Evolutionary conservation across 1,140 invertebrate species (phyloP).

Genomic region (Temnothorax curvispinosus): DNA sequence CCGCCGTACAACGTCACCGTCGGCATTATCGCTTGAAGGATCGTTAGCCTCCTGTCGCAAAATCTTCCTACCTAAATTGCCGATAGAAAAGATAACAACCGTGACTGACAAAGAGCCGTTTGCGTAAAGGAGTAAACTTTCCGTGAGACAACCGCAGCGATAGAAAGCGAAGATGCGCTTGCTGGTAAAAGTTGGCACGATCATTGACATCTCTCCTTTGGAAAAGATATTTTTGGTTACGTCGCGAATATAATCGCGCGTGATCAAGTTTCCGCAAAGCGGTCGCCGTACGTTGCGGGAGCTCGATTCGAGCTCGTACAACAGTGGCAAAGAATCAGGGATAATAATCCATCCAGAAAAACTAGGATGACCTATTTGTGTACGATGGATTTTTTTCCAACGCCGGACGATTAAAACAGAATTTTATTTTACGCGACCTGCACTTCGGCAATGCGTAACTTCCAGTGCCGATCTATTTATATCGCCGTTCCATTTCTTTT

Average conservation of each 20-base stretch:
- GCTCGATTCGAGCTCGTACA: background rate
- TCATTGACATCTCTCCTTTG: background rate
- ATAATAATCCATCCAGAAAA: background rate
- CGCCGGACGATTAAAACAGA: background rate
- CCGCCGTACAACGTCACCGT: background rate
- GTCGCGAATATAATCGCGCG: background rate
- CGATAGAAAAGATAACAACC: slow-evolving; percentile 42
- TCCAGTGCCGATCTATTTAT: background rate
- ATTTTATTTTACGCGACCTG: background rate
- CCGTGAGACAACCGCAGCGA: background rate
- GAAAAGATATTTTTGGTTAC: background rate
- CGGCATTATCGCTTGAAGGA: slow-evolving; percentile 18
- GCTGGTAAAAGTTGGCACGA: background rate
- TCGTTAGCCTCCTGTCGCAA: slow-evolving; percentile 37
- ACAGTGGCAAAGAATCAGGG: too few species aligned
- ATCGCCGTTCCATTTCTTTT: background rate
- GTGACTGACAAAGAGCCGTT: slow-evolving; percentile 17
- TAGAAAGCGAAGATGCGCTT: background rate
- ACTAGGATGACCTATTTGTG: background rate
- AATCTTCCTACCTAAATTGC: slow-evolving; percentile 62
- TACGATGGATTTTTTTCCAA: background rate
- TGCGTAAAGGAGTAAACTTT: slow-evolving; percentile 7
- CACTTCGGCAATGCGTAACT: background rate
- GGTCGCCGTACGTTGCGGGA: background rate
- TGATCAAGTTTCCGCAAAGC: background rate